Conservation (phyloP, 1,140 invertebrate species). For the Pachypeltis micranthus region DNA sequence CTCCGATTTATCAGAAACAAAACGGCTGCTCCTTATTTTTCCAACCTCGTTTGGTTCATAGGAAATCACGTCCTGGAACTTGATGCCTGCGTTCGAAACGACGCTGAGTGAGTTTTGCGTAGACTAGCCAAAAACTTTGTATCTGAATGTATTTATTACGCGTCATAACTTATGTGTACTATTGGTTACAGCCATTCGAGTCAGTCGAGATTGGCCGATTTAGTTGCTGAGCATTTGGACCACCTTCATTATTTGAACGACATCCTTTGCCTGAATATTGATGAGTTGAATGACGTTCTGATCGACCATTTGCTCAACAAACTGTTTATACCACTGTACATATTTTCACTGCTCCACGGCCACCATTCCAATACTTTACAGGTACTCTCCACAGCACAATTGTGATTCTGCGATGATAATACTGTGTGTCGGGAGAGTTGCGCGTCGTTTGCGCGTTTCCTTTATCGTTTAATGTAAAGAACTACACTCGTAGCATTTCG, state of each 20-base stretch:
- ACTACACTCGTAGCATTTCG: too few species aligned
- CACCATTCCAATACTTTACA: constrained; percentile 9
- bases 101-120: constrained; percentile 72
- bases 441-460: too few species aligned
- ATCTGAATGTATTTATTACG: too few species aligned
- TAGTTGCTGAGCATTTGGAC: constrained; percentile 95
- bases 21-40: constrained; percentile 95
- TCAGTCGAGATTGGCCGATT: constrained; percentile 78
- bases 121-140: too few species aligned
- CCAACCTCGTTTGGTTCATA: constrained; percentile 98
- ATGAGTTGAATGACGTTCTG: constrained; percentile 87
- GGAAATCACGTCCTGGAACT: constrained; percentile 95
- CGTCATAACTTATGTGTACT: constrained; percentile 15
- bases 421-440: too few species aligned
- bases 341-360: constrained; percentile 66
- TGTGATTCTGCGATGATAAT: too few species aligned
- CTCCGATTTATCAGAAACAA: constrained; percentile 87
- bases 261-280: constrained; percentile 83
- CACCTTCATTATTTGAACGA: constrained; percentile 97
- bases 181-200: constrained; percentile 65
- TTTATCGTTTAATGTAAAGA: too few species aligned
- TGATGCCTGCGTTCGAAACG: constrained; percentile 86
- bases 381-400: too few species aligned
- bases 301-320: constrained; percentile 89
- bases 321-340: constrained; percentile 85